A percentile compares a stretch with the other conserved stretches of the same genome.
Evolutionary conservation across 1,140 invertebrate species (phyloP).

Genomic region (Monomorium pharaonis): DNA sequence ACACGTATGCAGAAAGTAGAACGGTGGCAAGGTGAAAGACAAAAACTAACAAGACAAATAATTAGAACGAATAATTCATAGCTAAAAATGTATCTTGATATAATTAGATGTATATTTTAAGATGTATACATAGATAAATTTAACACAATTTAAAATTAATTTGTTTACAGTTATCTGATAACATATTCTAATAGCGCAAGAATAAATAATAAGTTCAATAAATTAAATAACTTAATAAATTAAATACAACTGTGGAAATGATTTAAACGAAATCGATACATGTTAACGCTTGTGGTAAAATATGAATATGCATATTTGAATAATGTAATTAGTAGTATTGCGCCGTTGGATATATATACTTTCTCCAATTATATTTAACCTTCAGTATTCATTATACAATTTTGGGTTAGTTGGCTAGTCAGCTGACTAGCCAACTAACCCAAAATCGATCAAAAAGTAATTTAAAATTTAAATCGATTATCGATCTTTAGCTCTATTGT

Average conservation of each 20-base stretch:
- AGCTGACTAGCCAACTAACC: no score
- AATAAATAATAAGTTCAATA: not conserved
- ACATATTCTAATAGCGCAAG: not conserved
- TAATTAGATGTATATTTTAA: no score
- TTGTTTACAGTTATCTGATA: no score
- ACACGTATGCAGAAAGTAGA: not conserved
- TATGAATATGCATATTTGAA: not conserved
- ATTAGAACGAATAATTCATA: not conserved
- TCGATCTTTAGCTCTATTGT: not conserved
- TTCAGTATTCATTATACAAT: conserved; percentile 10
- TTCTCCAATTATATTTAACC: conserved; percentile 33
- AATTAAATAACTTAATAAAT: not conserved
- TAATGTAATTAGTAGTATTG: not conserved
- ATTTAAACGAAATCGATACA: not conserved
- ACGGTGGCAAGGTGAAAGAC: not conserved
- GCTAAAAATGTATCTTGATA: not conserved
- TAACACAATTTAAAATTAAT: not conserved
- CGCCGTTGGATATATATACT: conserved; percentile 5
- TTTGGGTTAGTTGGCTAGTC: not conserved
- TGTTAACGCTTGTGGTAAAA: not conserved
- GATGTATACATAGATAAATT: not conserved
- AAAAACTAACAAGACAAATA: not conserved
- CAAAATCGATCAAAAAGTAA: conserved; percentile 33
- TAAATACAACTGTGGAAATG: not conserved
- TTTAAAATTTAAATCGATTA: conserved; percentile 22